Base-by-base conservation (phyloP, 2,888 invertebrate genomes). In the Caenorhabditis doughertyi region DNA sequence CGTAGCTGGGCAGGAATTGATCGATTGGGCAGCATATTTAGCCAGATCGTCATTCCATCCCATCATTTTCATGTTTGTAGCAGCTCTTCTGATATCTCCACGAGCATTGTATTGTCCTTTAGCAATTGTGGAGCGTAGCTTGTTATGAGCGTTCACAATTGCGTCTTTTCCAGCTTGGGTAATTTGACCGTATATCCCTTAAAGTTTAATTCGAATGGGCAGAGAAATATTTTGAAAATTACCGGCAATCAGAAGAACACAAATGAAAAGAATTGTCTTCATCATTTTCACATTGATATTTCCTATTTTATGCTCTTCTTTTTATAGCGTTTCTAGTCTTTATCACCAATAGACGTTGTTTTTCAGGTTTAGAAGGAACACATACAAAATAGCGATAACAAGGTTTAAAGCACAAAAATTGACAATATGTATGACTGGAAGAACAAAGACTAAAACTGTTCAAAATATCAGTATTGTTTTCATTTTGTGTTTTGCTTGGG, bases 101-200 rank as follows among this genome's bases (percentile, higher is more conserved):
- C 39, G 9, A 0, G 39, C 39, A 18, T 42, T 39, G 25, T 39
- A 58, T n/a, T 39, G 21, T 5, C 58, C 58, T 8, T 23, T n/a
- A 2, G 58, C 58, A 13, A 58, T 23, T 39, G 39, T 58, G 2
- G 58, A 58, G 5, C 58, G 58, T 7, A 58, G 58, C 9, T 23
- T 23, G 58, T 58, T 58, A 16, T 58, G 58, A 16, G 58, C 39
- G 16, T 23, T 58, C 21, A 58, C 39, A 7, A 58, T 58, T n/a
- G 21, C 39, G 16, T 39, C 39, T 9, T 58, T 58, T 21, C 58
- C 58, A 58, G 58, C 58, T 39, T 58, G 39, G 13, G 58, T 58
- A 16, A 58, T 1, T 21, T 58, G 58, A 25, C 39, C 58, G n/a
- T 58, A 1, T 8, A 29, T 23, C 13, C 39, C 35, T 56, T n/a